Evolutionary conservation across 2,113 vertebrate species (phyloP).

Genomic region (Chaetura pelagica): DNA sequence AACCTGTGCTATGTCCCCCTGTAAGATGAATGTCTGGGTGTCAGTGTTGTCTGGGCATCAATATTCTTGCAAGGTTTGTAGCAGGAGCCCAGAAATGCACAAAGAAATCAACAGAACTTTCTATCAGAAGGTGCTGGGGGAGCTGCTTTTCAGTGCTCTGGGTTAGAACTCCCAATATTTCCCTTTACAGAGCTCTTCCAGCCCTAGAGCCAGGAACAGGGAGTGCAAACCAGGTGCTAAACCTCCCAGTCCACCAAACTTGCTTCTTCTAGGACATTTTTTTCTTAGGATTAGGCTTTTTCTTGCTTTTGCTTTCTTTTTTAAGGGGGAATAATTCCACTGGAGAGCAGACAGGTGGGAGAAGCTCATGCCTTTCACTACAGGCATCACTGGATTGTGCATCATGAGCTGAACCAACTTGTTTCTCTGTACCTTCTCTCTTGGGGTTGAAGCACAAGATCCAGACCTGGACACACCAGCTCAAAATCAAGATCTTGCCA

Average conservation of each 20-base stretch:
- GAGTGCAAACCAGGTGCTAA: background rate
- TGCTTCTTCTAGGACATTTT: no score
- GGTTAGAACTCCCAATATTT: background rate
- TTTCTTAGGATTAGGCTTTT: background rate
- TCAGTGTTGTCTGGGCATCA: no score
- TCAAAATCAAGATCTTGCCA: background rate
- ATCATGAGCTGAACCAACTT: fast-evolving
- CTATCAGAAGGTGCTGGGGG: fast-evolving
- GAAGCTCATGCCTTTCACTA: background rate
- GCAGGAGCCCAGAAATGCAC: no score
- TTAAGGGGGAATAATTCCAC: background rate
- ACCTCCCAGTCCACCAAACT: background rate
- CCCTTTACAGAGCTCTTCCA: background rate
- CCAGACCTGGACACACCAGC: background rate
- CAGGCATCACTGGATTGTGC: background rate
- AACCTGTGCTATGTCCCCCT: fast-evolving
- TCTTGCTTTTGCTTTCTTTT: background rate
- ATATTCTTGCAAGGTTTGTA: background rate
- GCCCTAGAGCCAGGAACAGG: background rate
- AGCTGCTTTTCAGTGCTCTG: background rate
- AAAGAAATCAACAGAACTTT: no score
- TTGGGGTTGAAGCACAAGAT: background rate
- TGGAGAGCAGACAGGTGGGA: fast-evolving
- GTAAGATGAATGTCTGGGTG: no score
- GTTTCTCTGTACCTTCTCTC: fast-evolving